phyloP scores from a whole-genome alignment of 2,113 vertebrate species.

The Chlorodrepanis virens region DNA sequence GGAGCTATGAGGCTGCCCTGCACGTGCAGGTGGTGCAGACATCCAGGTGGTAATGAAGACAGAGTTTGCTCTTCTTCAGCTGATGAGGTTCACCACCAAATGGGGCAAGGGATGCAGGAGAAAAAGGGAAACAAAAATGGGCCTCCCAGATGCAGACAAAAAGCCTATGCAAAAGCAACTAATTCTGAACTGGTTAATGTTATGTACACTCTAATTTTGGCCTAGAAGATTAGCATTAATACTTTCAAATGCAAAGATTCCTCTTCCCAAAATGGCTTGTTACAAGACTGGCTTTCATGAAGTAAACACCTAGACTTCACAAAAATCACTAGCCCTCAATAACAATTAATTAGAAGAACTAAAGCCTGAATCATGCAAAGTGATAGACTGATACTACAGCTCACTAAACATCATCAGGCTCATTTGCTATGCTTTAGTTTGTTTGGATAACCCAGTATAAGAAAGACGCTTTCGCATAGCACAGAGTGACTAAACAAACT shows the following conservation, averaged over 20 bases:
- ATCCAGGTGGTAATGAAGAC: background rate
- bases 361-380: background rate
- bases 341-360: background rate
- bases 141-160: background rate
- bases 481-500: background rate
- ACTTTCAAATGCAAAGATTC: background rate
- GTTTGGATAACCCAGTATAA: background rate
- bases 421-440: background rate
- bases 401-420: background rate
- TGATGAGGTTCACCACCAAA: background rate
- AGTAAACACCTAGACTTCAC: background rate
- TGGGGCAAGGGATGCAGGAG: background rate
- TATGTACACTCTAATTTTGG: background rate
- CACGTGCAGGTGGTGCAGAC: fast-evolving
- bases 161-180: background rate
- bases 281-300: background rate
- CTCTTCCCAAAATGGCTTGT: background rate
- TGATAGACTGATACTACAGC: background rate
- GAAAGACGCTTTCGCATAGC: background rate
- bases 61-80: background rate
- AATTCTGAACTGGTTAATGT: background rate
- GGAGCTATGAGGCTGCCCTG: background rate
- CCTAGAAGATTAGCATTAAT: background rate
- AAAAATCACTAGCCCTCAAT: background rate
- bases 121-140: background rate